Conservation (phyloP, 1,140 invertebrate species). For the Aradophagus sp. region DNA sequence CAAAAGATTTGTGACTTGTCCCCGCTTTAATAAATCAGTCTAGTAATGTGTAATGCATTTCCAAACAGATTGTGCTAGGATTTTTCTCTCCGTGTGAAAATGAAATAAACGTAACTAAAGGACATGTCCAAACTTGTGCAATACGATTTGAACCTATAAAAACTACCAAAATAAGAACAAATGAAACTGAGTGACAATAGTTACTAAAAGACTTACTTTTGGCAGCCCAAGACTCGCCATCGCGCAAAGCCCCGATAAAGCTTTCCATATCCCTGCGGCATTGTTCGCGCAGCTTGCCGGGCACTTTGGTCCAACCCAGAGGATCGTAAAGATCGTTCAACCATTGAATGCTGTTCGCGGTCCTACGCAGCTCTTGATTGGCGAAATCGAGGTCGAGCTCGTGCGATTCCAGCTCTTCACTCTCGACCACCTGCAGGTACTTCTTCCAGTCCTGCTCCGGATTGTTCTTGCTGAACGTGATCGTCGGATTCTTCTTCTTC, state of each 20-base stretch:
- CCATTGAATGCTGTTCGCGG: constrained; percentile 77
- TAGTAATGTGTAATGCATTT: too few relatives aligned
- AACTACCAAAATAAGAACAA: too few relatives aligned
- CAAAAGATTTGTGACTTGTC: too few relatives aligned
- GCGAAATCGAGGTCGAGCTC: constrained; percentile 69
- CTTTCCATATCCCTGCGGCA: constrained; percentile 77
- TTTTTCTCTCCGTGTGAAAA: too few relatives aligned
- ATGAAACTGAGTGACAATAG: too few relatives aligned
- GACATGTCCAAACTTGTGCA: too few relatives aligned
- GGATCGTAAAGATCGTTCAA: constrained; percentile 80
- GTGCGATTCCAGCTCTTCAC: constrained; percentile 55
- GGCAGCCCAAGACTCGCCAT: constrained; percentile 80
- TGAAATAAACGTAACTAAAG: too few relatives aligned
- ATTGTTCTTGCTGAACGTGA: constrained; percentile 69
- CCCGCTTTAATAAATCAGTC: too few relatives aligned
- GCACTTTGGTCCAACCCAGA: constrained; percentile 77
- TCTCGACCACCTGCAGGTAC: constrained; percentile 57
- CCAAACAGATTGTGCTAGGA: too few relatives aligned
- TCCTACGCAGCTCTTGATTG: constrained; percentile 63
- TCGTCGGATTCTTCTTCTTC: constrained; percentile 27
- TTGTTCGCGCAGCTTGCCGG: constrained; percentile 64
- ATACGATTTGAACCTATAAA: too few relatives aligned
- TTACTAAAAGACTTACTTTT: constrained; percentile 84
- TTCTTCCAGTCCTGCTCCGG: constrained; percentile 71
- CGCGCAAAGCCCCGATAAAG: constrained; percentile 77